Evolutionary conservation across 30 jellyfish, hydroid and myxozoan genomes (phyloP).

Genomic region (Turritopsis rubra): DNA sequence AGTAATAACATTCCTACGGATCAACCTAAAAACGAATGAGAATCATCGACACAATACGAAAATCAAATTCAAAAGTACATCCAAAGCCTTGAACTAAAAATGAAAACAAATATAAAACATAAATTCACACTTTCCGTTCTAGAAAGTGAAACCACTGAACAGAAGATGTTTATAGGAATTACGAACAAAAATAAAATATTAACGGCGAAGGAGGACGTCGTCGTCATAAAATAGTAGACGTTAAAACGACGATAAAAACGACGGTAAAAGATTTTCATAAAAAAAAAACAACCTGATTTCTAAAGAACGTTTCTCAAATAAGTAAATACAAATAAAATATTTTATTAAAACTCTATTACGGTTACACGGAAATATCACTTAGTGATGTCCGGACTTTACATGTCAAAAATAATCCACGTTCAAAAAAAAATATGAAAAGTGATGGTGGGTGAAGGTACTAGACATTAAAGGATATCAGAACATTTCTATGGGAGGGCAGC

Average conservation of each 20-base stretch:
- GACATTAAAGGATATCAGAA: too few species aligned
- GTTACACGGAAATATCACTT: not conserved
- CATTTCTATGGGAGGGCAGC: too few species aligned
- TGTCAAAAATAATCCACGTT: too few species aligned
- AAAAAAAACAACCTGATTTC: not conserved
- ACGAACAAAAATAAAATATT: not conserved
- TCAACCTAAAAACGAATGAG: not conserved
- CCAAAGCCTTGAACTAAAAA: too few species aligned
- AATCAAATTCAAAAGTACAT: not conserved
- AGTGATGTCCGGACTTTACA: not conserved
- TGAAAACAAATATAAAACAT: not conserved
- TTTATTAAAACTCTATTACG: not conserved
- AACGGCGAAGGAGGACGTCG: not conserved
- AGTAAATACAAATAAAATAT: not conserved
- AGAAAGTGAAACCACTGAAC: not conserved
- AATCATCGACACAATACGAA: not conserved
- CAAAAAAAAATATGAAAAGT: too few species aligned
- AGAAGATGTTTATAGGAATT: not conserved
- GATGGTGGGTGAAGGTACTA: too few species aligned
- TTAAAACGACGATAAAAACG: too few species aligned
- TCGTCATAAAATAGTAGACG: not conserved
- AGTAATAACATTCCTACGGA: not conserved
- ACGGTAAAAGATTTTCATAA: not conserved
- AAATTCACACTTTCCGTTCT: not conserved
- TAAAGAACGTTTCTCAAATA: not conserved